Percentiles rank a stretch among this genome's conserved stretches.
Conservation (phyloP, 2,888 invertebrate genomes). For the Phytoseiulus persimilis region DNA sequence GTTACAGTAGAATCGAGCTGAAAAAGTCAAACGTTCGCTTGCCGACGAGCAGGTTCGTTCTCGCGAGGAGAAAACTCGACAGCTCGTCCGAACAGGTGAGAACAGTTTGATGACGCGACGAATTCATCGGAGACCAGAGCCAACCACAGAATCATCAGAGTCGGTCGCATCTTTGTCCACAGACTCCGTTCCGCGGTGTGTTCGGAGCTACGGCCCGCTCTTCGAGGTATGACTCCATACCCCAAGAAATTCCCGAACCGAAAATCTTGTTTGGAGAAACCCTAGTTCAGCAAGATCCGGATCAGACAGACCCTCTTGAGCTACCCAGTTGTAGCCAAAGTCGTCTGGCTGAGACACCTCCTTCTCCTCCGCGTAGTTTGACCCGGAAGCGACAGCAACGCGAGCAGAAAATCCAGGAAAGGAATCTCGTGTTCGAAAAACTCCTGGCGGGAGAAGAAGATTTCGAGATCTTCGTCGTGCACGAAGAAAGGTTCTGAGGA, state of each 20-base stretch:
- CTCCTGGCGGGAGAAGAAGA: neutral
- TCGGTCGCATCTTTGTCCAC: neutral
- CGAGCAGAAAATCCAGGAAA: neutral
- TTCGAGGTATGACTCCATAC: neutral
- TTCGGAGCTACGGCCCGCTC: neutral
- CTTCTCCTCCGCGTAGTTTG: neutral
- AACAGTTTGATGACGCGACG: neutral
- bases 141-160: neutral
- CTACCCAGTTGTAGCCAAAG: no score
- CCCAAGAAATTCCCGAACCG: neutral
- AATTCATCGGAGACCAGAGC: neutral
- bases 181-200: neutral
- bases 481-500: neutral
- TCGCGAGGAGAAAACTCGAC: neutral
- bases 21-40: neutral
- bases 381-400: neutral
- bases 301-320: no score
- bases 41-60: neutral
- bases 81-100: neutral
- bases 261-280: neutral
- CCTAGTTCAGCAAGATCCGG: no score
- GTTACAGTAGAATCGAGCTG: neutral
- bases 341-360: no score
- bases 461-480: neutral
- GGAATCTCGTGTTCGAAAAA: conserved; percentile 6